phyloP scores from a whole-genome alignment of 2,888 invertebrate species.

The Limnephilus rhombicus region DNA sequence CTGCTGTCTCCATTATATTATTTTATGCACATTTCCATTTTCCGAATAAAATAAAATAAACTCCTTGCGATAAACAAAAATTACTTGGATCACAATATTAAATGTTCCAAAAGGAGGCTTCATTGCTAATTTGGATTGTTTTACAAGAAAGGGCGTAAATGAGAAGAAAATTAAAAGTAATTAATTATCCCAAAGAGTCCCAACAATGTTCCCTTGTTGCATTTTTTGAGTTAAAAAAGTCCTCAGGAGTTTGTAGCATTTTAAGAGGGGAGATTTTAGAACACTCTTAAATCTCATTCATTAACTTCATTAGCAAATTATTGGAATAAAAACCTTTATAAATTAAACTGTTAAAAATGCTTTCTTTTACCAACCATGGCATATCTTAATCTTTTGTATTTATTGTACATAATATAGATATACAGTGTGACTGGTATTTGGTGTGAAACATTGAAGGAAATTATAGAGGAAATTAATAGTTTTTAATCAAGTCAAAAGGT shows the following conservation, averaged over 20 bases:
- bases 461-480: neutral
- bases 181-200: neutral
- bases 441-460: neutral
- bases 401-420: too few species aligned
- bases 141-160: neutral
- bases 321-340: neutral
- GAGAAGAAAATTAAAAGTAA: neutral
- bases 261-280: neutral
- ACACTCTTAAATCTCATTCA: neutral
- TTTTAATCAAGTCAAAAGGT: too few species aligned
- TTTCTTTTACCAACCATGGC: too few species aligned
- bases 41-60: too few species aligned
- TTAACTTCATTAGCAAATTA: neutral
- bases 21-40: too few species aligned
- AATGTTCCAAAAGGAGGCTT: neutral
- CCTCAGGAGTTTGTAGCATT: neutral
- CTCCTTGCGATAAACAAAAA: too few species aligned
- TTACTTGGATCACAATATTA: too few species aligned
- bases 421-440: neutral
- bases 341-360: neutral
- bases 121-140: conserved; percentile 4
- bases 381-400: neutral
- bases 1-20: too few species aligned
- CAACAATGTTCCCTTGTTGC: neutral
- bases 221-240: neutral